Percentiles rank a stretch among this genome's conserved stretches.
phyloP scores from a whole-genome alignment of 1,140 invertebrate genomes.

The Drosophila funebris region DNA sequence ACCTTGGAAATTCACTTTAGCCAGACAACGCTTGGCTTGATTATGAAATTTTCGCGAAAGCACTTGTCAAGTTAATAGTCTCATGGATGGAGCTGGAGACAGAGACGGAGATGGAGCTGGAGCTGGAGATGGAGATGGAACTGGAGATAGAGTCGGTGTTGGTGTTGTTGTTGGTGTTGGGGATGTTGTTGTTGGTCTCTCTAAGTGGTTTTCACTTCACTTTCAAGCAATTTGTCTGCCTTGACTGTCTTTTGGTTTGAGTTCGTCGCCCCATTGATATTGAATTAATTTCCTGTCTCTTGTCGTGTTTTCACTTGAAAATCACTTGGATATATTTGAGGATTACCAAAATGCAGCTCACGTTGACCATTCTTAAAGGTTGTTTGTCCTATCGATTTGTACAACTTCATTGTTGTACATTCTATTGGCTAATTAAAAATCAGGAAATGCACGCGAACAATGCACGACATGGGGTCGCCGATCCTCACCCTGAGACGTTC shows the following conservation, averaged over 20 bases:
- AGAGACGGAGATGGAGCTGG: neutral
- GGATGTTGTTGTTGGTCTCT: constrained; percentile 3
- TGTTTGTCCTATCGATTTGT: constrained; percentile 17
- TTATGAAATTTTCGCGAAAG: constrained; percentile 42
- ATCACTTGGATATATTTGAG: neutral
- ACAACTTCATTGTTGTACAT: constrained; percentile 3
- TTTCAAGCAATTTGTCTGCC: constrained; percentile 38
- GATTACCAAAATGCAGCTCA: constrained; percentile 44
- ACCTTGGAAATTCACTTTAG: constrained; percentile 22
- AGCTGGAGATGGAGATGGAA: neutral
- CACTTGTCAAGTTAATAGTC: constrained; percentile 38
- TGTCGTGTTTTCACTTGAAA: constrained; percentile 24
- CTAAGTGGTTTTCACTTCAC: constrained; percentile 39
- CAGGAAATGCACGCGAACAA: constrained; percentile 64
- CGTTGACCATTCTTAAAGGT: constrained; percentile 22
- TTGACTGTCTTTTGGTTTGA: neutral
- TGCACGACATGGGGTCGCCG: constrained; percentile 16
- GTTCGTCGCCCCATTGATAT: constrained; percentile 54
- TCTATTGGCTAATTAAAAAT: constrained; percentile 68
- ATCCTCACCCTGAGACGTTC: constrained; percentile 1
- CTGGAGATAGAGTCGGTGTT: neutral
- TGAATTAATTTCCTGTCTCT: constrained; percentile 60
- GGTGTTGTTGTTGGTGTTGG: neutral
- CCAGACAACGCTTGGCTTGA: constrained; percentile 4
- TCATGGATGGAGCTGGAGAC: neutral